phyloP scores from a whole-genome alignment of 2,888 invertebrate genomes.

The Sphaerophoria rueppellii region DNA sequence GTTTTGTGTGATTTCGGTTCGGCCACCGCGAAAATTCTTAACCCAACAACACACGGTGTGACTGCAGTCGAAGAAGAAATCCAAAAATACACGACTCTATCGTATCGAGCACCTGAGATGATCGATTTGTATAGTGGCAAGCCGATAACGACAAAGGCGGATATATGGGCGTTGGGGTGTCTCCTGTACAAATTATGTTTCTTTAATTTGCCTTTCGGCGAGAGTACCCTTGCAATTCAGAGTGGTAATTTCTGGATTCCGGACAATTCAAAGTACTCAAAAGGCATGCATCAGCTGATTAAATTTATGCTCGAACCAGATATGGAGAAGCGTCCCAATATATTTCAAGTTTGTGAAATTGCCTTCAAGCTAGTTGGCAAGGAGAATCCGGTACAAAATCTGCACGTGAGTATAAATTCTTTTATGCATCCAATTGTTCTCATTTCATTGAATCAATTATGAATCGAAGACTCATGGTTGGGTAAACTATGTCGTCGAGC shows the following conservation, averaged over 20 bases:
- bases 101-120: slow-evolving; percentile 96
- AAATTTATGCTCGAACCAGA: slow-evolving; percentile 93
- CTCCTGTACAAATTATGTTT: slow-evolving; percentile 94
- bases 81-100: slow-evolving; percentile 93
- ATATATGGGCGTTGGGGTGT: slow-evolving; percentile 96
- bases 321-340: slow-evolving; percentile 91
- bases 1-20: slow-evolving; percentile 97
- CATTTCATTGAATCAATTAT: slow-evolving; percentile 46
- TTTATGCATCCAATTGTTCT: slow-evolving; percentile 12
- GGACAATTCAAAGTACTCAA: slow-evolving; percentile 89
- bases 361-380: slow-evolving; percentile 88
- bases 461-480: slow-evolving; percentile 16
- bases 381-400: slow-evolving; percentile 91
- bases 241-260: slow-evolving; percentile 94
- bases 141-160: slow-evolving; percentile 92
- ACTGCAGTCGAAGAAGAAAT: slow-evolving; percentile 91
- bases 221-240: slow-evolving; percentile 95
- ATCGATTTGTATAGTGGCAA: slow-evolving; percentile 93
- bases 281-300: slow-evolving; percentile 88
- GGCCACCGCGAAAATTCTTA: slow-evolving; percentile 91
- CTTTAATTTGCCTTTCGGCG: slow-evolving; percentile 94
- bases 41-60: slow-evolving; percentile 87
- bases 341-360: slow-evolving; percentile 90
- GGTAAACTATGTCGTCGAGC: not conserved
- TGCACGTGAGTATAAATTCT: slow-evolving; percentile 85